A percentile compares a stretch with the other conserved stretches of the same genome.
These are phyloP conservation scores for Glaucidium brasilianum DNA, from an alignment of 2,113 vertebrate genomes.

Conservation along the genomic window DNA sequence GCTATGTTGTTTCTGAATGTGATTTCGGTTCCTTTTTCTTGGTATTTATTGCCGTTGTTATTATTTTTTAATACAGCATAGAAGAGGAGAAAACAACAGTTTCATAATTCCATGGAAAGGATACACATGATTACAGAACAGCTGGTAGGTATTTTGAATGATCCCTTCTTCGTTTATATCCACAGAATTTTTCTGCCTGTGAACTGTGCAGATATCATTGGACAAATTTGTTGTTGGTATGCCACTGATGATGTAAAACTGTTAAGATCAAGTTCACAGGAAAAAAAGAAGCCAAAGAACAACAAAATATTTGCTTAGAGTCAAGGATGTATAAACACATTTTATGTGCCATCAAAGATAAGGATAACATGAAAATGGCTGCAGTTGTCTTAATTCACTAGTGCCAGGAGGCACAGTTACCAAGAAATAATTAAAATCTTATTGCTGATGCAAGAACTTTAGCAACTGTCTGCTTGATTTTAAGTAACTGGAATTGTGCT, in stretches of 20 bases:
- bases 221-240: constrained; percentile 73
- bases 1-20: neutral
- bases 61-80: neutral
- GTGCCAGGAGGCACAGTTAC: neutral
- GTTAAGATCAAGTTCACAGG: neutral
- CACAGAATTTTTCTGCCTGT: constrained; percentile 77
- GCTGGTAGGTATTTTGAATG: constrained; percentile 80
- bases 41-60: neutral
- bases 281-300: neutral
- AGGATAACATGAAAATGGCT: neutral
- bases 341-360: neutral
- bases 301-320: neutral
- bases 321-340: neutral
- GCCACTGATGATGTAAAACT: constrained; percentile 76
- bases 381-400: neutral
- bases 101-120: constrained; percentile 31
- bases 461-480: neutral
- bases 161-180: constrained; percentile 77
- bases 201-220: constrained; percentile 66
- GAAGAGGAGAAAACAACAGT: neutral
- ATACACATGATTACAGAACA: constrained; percentile 80
- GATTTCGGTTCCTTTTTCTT: neutral
- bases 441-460: neutral
- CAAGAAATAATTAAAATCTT: neutral
- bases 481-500: neutral